Percentiles rank a stretch among this genome's conserved stretches.
Conservation (phyloP, 1,140 invertebrate species). For the Megalonaias nervosa region DNA sequence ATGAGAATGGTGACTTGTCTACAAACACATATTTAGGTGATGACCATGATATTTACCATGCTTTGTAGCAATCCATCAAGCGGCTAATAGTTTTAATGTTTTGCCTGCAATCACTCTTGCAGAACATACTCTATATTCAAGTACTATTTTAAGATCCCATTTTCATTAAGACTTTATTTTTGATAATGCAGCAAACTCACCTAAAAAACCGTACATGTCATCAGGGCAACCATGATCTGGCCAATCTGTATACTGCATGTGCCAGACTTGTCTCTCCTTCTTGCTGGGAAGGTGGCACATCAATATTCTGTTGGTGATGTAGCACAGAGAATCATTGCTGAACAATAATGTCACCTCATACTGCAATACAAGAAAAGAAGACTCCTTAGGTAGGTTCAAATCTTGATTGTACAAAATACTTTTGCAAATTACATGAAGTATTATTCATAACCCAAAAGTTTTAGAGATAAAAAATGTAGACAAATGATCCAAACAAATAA, state of each 20-base stretch:
- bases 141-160: no score
- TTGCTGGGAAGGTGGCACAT: constrained; percentile 60
- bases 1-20: no score
- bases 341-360: constrained; percentile 76
- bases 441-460: no score
- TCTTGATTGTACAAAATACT: constrained; percentile 1
- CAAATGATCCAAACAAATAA: no score
- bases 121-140: no score
- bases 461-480: no score
- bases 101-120: no score
- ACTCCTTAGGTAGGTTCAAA: constrained; percentile 18
- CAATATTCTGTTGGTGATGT: constrained; percentile 70
- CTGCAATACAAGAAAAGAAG: constrained; percentile 69
- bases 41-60: no score
- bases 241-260: constrained; percentile 87
- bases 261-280: constrained; percentile 80
- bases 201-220: constrained; percentile 78
- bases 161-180: no score
- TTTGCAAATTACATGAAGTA: not conserved
- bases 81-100: no score
- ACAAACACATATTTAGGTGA: no score
- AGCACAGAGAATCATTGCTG: constrained; percentile 70
- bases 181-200: constrained; percentile 65
- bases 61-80: no score
- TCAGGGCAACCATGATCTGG: constrained; percentile 80